Evolutionary conservation across 2,797 vertebrate species (phyloP).

Genomic region (Acipenser ruthenus): DNA sequence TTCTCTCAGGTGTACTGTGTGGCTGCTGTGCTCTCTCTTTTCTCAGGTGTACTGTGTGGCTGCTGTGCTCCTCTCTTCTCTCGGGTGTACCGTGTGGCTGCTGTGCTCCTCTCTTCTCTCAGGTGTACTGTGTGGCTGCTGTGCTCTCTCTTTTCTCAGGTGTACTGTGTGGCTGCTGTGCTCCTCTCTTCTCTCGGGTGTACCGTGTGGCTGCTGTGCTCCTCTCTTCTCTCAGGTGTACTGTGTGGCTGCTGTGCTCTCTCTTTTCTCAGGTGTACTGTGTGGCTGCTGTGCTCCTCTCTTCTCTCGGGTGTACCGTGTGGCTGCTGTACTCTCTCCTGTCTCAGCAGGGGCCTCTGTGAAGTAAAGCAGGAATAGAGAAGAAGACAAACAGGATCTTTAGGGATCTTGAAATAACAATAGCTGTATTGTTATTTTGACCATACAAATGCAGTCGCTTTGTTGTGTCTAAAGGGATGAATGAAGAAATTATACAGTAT

Average conservation of each 20-base stretch:
- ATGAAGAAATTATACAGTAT: no score
- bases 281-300: not conserved
- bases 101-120: no score
- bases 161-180: conserved; percentile 39
- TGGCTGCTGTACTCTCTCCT: conserved; percentile 38
- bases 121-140: no score
- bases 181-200: conserved; percentile 43
- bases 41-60: conserved; percentile 51
- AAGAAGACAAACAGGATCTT: conserved; percentile 47
- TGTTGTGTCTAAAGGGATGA: no score
- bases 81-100: no score
- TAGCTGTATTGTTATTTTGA: no score
- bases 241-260: conserved; percentile 25
- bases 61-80: no score
- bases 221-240: no score
- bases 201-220: conserved; percentile 33
- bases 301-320: no score
- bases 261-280: conserved; percentile 61
- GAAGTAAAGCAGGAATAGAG: conserved; percentile 55
- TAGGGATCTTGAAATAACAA: conserved; percentile 22
- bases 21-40: conserved; percentile 4
- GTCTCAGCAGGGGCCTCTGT: conserved; percentile 62
- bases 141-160: no score
- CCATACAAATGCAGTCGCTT: no score
- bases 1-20: no score